Base-by-base conservation (phyloP, 2,888 invertebrate genomes). In the Lycaena phlaeas region DNA sequence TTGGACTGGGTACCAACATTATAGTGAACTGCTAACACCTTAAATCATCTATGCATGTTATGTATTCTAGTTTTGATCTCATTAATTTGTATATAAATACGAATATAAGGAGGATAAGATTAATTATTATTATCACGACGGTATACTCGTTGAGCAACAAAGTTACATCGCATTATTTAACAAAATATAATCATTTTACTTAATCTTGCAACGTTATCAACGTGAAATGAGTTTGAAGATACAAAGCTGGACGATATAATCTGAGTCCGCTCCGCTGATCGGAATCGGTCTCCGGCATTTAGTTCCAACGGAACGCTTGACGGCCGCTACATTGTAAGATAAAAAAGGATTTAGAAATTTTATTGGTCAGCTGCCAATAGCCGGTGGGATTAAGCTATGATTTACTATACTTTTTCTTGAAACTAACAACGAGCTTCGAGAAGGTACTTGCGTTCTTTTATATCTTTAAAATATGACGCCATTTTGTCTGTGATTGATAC, bases 281-380 rank as follows among this genome's bases (percentile, higher is more conserved):
- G 17, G 34, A 34, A 34, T 34, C 34, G 34, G 18, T 11, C 18
- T 34, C 12, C 12, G 18, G 18, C 34, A 34, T 34, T 34, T 34
- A 34, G 18, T 34, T 34, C 22, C 34, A 18, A 18, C 34, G 34
- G 34, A 22, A 12, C 34, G 34, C 22, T 34, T 34, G 34, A 34
- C 34, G 34, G 34, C 31, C 31, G 31, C 34, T 34, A 34, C 18
- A 34, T 12, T 34, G 34, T 34, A 34, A 34, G 34, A 34, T 34
- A 34, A 34, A 34, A 34, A 34, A 34, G 34, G 22, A 22, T 34
- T 34, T 34, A 18, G 34, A 34, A 22, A 34, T 34, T 34, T 34
- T 34, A 34, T 34, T 34, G 34, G 34, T 22, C 22, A 34, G 34
- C 34, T 34, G 34, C 34, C 34, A 34, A 22, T 34, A 34, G 34